These are phyloP conservation scores for Scaptodrosophila latifasciaeformis DNA, from an alignment of 2,888 invertebrate species.

Conservation along the genomic window DNA sequence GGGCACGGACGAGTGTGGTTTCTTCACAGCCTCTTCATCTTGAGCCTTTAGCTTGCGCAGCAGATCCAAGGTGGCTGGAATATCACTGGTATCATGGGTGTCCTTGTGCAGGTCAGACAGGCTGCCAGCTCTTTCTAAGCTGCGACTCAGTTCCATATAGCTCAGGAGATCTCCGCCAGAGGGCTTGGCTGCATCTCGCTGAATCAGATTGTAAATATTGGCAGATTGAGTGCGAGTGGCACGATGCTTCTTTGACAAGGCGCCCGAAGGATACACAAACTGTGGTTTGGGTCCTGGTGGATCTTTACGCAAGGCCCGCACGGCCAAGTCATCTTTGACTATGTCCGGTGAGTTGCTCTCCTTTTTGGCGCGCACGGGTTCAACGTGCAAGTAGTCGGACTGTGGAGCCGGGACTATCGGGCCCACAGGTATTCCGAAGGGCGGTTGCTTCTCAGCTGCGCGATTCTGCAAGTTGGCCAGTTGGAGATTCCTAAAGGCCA, in stretches of 20 bases:
- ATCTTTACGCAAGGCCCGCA: constrained; percentile 89
- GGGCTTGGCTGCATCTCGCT: constrained; percentile 77
- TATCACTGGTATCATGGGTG: constrained; percentile 52
- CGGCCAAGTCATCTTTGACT: constrained; percentile 91
- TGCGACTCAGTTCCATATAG: constrained; percentile 77
- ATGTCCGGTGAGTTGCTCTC: constrained; percentile 81
- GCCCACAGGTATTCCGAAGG: constrained; percentile 92
- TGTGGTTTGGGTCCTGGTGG: constrained; percentile 70
- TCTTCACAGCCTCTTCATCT: constrained; percentile 49
- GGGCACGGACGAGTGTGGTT: constrained; percentile 50
- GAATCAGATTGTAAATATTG: constrained; percentile 86
- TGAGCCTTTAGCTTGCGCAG: constrained; percentile 70
- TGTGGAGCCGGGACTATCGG: constrained; percentile 87
- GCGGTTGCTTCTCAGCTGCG: constrained; percentile 88
- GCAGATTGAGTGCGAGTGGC: constrained; percentile 89
- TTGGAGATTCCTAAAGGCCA: constrained; percentile 87
- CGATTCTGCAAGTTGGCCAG: constrained; percentile 84
- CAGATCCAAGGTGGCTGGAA: constrained; percentile 69
- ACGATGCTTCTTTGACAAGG: constrained; percentile 83
- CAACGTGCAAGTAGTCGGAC: constrained; percentile 89
- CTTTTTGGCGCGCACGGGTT: constrained; percentile 75
- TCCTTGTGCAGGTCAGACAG: constrained; percentile 77
- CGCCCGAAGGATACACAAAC: constrained; percentile 68
- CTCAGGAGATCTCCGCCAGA: constrained; percentile 77
- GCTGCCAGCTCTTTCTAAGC: constrained; percentile 79